These are phyloP conservation scores for Nomada ruficornis DNA, from an alignment of 2,888 invertebrate genomes.

Conservation along the genomic window DNA sequence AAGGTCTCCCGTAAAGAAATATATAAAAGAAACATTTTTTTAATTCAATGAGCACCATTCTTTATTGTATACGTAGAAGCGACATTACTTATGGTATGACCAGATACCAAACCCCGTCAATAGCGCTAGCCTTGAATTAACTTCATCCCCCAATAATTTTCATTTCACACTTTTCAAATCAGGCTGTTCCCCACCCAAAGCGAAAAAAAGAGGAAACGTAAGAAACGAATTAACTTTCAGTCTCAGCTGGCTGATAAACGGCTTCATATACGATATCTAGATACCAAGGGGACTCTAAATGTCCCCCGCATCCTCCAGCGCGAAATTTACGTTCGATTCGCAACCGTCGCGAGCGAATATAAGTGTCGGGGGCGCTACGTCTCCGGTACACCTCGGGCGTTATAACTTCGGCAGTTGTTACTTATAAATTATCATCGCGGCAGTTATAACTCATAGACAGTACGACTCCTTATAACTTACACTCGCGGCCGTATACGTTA, in stretches of 20 bases:
- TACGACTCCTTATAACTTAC: slow-evolving; percentile 66
- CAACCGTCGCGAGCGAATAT: slow-evolving; percentile 29
- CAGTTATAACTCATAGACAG: slow-evolving; percentile 65
- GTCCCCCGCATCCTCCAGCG: not conserved
- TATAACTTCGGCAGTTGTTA: slow-evolving; percentile 69
- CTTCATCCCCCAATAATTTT: no score
- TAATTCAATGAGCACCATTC: no score
- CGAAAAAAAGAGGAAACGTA: not conserved
- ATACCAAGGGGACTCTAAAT: slow-evolving; percentile 8
- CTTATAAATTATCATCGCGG: slow-evolving; percentile 67
- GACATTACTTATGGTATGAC: no score
- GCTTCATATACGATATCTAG: slow-evolving; percentile 10
- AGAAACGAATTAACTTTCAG: slow-evolving; percentile 22
- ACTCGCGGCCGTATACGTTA: slow-evolving; percentile 55
- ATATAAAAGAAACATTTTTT: no score
- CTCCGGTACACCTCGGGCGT: slow-evolving; percentile 39
- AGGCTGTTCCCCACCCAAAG: not conserved
- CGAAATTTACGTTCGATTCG: slow-evolving; percentile 57
- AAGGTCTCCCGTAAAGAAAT: no score
- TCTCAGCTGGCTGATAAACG: slow-evolving; percentile 11
- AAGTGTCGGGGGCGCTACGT: slow-evolving; percentile 21
- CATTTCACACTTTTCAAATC: not conserved
- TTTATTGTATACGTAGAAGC: no score
- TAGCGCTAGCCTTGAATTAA: no score
- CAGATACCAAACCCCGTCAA: no score